These are phyloP conservation scores for Sesia apiformis DNA, from an alignment of 2,888 invertebrate genomes.

Conservation along the genomic window DNA sequence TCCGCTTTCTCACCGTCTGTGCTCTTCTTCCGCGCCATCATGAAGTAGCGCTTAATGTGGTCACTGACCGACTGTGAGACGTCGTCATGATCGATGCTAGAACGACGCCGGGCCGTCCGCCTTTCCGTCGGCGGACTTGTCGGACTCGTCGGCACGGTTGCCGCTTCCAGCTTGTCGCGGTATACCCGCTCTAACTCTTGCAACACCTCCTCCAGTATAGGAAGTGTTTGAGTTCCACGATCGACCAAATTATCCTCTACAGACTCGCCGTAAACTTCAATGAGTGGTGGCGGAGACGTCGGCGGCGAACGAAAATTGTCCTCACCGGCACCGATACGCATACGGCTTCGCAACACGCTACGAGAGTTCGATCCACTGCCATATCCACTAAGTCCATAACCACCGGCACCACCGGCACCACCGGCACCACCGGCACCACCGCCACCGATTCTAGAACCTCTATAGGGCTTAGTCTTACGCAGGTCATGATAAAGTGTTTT, in stretches of 20 bases:
- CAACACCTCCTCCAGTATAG: slow-evolving; percentile 73
- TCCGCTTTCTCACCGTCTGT: slow-evolving; percentile 87
- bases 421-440: slow-evolving; percentile 41
- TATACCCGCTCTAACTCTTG: slow-evolving; percentile 63
- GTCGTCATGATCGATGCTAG: slow-evolving; percentile 88
- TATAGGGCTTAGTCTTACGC: slow-evolving; percentile 76
- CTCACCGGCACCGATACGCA: slow-evolving; percentile 29
- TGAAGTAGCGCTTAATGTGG: slow-evolving; percentile 87
- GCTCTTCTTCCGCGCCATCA: slow-evolving; percentile 92
- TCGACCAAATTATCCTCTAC: slow-evolving; percentile 70
- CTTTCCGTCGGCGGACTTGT: slow-evolving; percentile 53
- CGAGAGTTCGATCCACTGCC: slow-evolving; percentile 58
- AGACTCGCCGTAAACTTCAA: slow-evolving; percentile 78
- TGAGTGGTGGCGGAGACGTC: slow-evolving; percentile 78
- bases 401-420: slow-evolving; percentile 55
- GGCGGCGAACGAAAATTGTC: slow-evolving; percentile 50
- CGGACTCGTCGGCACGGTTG: slow-evolving; percentile 52
- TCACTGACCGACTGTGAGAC: slow-evolving; percentile 91
- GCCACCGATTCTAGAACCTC: slow-evolving; percentile 55
- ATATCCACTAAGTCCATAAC: slow-evolving; percentile 24
- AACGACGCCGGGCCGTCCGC: slow-evolving; percentile 75
- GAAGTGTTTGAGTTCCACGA: slow-evolving; percentile 76
- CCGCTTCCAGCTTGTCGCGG: slow-evolving; percentile 53
- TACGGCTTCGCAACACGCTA: slow-evolving; percentile 26
- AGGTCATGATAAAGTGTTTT: slow-evolving; percentile 84